Percentiles rank a stretch among this genome's conserved stretches.
phyloP scores from a whole-genome alignment of 2,113 vertebrate genomes.

The Ailurus styani region DNA sequence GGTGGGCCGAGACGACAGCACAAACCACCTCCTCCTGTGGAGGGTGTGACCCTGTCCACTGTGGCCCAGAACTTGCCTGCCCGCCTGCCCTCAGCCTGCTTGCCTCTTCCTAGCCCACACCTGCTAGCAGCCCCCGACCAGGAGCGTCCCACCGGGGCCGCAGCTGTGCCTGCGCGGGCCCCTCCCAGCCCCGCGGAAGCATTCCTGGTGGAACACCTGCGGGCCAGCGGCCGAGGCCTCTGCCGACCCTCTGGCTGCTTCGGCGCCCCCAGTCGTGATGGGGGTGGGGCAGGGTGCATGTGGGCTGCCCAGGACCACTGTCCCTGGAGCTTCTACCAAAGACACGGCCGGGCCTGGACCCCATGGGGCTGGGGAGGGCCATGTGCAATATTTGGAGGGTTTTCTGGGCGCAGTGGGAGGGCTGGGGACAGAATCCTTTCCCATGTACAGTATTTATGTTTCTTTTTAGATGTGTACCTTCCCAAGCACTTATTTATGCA shows the following conservation, averaged over 20 bases:
- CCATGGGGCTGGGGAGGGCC: slow-evolving; percentile 53
- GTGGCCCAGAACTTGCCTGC: not conserved
- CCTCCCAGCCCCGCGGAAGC: not conserved
- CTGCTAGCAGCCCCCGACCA: slow-evolving; percentile 30
- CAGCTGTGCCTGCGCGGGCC: not conserved
- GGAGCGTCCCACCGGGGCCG: not conserved
- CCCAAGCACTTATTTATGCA: slow-evolving; percentile 77
- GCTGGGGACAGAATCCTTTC: slow-evolving; percentile 42
- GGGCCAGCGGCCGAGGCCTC: not conserved
- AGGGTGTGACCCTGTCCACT: slow-evolving; percentile 85
- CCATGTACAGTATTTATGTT: slow-evolving; percentile 78
- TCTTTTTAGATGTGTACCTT: slow-evolving; percentile 64
- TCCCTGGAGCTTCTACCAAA: slow-evolving; percentile 76
- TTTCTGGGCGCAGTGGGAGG: slow-evolving; percentile 46
- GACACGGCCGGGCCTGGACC: slow-evolving; percentile 61
- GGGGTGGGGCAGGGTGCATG: not conserved
- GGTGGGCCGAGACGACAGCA: slow-evolving; percentile 96
- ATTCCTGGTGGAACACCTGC: not conserved
- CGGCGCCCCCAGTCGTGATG: not conserved
- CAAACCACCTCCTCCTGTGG: slow-evolving; percentile 97
- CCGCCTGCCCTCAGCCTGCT: slow-evolving; percentile 21
- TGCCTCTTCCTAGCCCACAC: slow-evolving; percentile 20
- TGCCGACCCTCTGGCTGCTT: not conserved
- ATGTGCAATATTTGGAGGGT: slow-evolving; percentile 73
- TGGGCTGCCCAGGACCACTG: slow-evolving; percentile 46